Evolutionary conservation across 1,140 invertebrate species (phyloP).

Genomic region (Lasaia peninsularis): DNA sequence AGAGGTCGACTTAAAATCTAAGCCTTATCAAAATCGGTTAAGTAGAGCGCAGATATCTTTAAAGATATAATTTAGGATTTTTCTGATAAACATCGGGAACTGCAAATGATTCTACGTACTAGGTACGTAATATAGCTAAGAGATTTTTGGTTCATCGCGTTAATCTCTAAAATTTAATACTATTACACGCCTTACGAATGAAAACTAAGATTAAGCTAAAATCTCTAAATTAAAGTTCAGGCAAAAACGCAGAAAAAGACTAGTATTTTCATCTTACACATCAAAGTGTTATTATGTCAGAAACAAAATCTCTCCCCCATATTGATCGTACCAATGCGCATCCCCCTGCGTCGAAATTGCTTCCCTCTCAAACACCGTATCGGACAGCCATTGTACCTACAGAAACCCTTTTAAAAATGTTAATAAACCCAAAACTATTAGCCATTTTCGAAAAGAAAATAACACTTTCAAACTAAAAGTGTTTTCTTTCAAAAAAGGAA

Average conservation of each 20-base stretch:
- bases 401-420: constrained; percentile 43
- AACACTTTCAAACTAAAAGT: constrained; percentile 1
- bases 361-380: constrained; percentile 25
- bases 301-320: constrained; percentile 26
- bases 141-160: too few species aligned
- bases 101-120: too few species aligned
- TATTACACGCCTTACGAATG: too few species aligned
- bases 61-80: too few species aligned
- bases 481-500: background rate
- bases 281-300: constrained; percentile 25
- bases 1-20: too few species aligned
- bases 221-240: too few species aligned
- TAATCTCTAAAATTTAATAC: too few species aligned
- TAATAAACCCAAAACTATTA: constrained; percentile 14
- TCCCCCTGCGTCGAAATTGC: constrained; percentile 38
- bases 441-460: background rate
- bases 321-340: constrained; percentile 61
- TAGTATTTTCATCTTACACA: background rate
- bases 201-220: too few species aligned
- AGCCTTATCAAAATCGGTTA: too few species aligned
- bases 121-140: too few species aligned
- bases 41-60: too few species aligned
- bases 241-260: background rate
- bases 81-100: too few species aligned
- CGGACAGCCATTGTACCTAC: constrained; percentile 47